Base-by-base conservation (phyloP, 2,888 invertebrate species). In the Quadroppia sp. region DNA sequence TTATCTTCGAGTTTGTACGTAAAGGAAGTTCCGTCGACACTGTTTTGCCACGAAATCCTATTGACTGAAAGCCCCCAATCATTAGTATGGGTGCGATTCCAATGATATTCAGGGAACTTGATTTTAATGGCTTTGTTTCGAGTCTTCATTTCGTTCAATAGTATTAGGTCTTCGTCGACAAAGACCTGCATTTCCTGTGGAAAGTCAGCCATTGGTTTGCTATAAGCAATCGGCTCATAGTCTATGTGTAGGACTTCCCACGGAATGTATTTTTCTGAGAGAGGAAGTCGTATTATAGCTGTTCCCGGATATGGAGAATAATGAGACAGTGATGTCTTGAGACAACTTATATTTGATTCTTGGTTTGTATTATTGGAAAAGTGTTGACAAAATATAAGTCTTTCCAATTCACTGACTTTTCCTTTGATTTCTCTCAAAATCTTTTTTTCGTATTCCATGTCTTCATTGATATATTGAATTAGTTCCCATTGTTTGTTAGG, bases 241-340 rank as follows among this genome's bases (percentile, higher is more conserved):
- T 77, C 74, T 17, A 76, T 78, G 77, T 77, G 77, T 76, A 80
- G 79, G 36, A 82, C 82, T 78, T 82, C 82, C 83, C 82, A 82
- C 17, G 81, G 81, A n/a, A 83, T 81, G 77, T 82, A 82, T 78
- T 82, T 81, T 76, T 82, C 82, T 71, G 82, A 81, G 28, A 83
- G 81, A n/a, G 82, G 82, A 73, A 81, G 81, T 7, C 82, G 78
- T 13, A 80, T 78, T 15, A 82, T 79, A 53, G 78, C 77, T 0
- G 82, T 83, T 15, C 79, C 80, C 20, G 81, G 81, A 77, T 83
- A 83, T 9, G 82, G 82, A 2, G 82, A 82, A 73, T 80, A 80
- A 36, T 82, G 76, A 9, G 82, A 79, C 7, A 81, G 78, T 23
- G 11, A 42, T 72, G 50, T 36, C 28, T 30, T 53, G 45, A 25